phyloP scores from a whole-genome alignment of 1,140 invertebrate genomes.

The Parasteatoda tepidariorum region DNA sequence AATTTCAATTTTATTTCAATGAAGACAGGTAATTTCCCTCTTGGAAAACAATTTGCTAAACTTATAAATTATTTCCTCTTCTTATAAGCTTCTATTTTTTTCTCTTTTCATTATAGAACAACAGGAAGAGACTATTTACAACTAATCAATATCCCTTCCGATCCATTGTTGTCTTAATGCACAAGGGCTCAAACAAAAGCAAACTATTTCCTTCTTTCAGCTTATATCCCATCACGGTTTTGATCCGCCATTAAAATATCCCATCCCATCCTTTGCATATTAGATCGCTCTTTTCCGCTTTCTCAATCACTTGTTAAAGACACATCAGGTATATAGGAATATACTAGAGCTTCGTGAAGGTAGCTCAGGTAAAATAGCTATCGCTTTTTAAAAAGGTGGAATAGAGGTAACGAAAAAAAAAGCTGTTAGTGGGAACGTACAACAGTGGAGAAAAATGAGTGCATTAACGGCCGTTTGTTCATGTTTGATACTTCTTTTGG shows the following conservation, averaged over 20 bases:
- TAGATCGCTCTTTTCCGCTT: conserved; percentile 5
- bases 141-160: conserved; percentile 27
- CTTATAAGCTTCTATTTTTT: no score
- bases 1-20: no score
- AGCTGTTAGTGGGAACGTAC: neutral
- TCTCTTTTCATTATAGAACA: no score
- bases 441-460: neutral
- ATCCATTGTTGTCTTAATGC: neutral
- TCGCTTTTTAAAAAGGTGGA: neutral
- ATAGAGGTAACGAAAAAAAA: neutral
- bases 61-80: conserved; percentile 11
- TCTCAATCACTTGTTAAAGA: conserved; percentile 41
- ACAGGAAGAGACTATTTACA: conserved; percentile 1
- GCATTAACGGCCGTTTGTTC: no score
- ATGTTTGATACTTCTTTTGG: no score
- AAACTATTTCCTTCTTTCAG: conserved; percentile 3
- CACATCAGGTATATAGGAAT: conserved; percentile 5
- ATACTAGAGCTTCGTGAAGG: neutral
- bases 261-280: conserved; percentile 12
- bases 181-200: neutral
- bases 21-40: neutral
- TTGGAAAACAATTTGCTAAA: conserved; percentile 30
- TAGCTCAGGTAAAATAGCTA: conserved; percentile 21
- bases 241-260: conserved; percentile 39
- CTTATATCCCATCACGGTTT: conserved; percentile 18